phyloP scores from a whole-genome alignment of 2,797 vertebrate species.

The Chiloscyllium punctatum region DNA sequence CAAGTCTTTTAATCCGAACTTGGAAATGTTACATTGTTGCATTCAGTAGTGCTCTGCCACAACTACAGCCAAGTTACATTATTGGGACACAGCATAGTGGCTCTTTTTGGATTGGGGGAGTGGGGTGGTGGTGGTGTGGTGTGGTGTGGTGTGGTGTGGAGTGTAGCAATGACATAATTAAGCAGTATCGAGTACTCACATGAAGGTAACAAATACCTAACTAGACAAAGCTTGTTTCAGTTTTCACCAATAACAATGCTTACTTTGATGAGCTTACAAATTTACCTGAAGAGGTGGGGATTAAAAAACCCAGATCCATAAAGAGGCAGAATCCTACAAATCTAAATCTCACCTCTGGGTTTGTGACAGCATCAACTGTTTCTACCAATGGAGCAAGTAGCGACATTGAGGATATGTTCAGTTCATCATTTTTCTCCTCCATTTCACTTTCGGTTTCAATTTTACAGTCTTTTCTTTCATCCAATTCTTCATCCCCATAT shows the following conservation, averaged over 20 bases:
- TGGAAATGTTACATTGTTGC: background rate
- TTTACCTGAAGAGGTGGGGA: background rate
- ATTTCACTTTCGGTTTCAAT: conserved; percentile 55
- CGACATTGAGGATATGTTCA: conserved; percentile 98
- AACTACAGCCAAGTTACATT: background rate
- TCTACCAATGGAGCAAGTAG: conserved; percentile 78
- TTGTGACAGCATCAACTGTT: conserved; percentile 71
- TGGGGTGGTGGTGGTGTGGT: background rate
- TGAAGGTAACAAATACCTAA: background rate
- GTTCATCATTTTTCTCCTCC: conserved; percentile 64
- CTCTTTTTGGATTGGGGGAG: no score
- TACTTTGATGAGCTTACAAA: background rate
- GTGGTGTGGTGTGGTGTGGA: background rate
- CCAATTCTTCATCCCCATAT: conserved; percentile 49
- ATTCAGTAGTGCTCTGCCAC: background rate
- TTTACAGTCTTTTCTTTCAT: conserved; percentile 49
- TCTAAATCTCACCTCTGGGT: conserved; percentile 64
- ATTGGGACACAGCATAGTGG: background rate
- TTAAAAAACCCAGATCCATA: background rate
- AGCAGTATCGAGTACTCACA: background rate
- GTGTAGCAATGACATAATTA: background rate
- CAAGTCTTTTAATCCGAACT: background rate
- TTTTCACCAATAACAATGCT: background rate
- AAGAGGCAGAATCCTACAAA: background rate
- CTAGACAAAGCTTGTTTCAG: background rate